Base-by-base conservation (phyloP, 2,113 vertebrate genomes). In the Neolamprologus tretocephalus region DNA sequence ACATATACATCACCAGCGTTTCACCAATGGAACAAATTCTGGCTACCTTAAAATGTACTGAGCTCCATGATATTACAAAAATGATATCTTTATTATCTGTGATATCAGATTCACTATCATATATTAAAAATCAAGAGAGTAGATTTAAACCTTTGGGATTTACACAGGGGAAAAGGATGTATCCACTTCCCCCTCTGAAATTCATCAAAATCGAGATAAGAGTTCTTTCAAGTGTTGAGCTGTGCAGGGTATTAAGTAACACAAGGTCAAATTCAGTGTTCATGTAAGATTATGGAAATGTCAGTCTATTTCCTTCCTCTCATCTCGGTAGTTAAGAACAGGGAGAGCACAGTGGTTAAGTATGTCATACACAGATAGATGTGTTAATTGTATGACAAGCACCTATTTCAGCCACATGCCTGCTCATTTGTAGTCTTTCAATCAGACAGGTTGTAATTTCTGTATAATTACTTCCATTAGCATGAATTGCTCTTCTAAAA, bases 231-330 rank as follows among this genome's bases (percentile, higher is more conserved):
- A 94, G 91, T 92, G 89, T 88, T 89, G 93, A 92, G 94, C 91
- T 88, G 86, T 86, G 89, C 92, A 87, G 92, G 87, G 89, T 94
- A 89, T 95, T 94, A 95, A 93, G 90, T 89, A 94, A 95, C 87
- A 85, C 92, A 91, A 94, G 94, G 93, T 94, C 95, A 94, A 89
- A 93, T 86, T 82, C 89, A 53, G 90, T 89, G 85, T 92, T 93
- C 92, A 86, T 94, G 91, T 93, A 87, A 93, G 94, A 95, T 95
- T 95, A 96, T 94, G 92, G 92, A 93, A 95, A 95, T 95, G 92
- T 92, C 94, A 88, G 87, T 90, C 86, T 86, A 73, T 89, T 82
- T 86, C 49, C 49, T 79, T 37, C 89, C 83, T 91, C 90, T 89
- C 40, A 82, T 75, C 89, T 84, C 82, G 8, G 57, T 40, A 33